Evolutionary conservation across 2,113 vertebrate genomes (phyloP).

Genomic region (Pimephales promelas): DNA sequence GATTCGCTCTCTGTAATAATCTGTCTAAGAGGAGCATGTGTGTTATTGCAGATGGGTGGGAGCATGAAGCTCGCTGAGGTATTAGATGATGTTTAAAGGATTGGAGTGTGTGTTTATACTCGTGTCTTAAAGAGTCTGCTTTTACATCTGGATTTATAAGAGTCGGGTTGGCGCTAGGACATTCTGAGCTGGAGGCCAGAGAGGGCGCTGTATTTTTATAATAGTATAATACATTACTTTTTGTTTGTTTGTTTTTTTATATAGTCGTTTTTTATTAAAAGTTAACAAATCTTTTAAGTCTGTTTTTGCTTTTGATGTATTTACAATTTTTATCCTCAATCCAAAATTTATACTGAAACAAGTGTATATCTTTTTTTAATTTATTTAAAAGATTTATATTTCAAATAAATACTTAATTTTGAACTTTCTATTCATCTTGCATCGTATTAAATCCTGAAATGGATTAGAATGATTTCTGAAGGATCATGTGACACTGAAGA

Average conservation of each 20-base stretch:
- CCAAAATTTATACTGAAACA: not conserved
- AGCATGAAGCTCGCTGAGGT: slow-evolving; percentile 50
- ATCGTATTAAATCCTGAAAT: too few species aligned
- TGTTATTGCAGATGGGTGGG: slow-evolving; percentile 74
- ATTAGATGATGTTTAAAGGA: slow-evolving; percentile 64
- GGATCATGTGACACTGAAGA: too few species aligned
- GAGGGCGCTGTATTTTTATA: not conserved
- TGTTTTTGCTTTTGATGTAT: not conserved
- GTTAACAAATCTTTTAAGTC: too few species aligned
- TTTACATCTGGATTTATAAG: slow-evolving; percentile 34
- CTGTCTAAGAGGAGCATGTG: slow-evolving; percentile 52
- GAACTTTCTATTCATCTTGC: too few species aligned
- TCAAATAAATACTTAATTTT: too few species aligned
- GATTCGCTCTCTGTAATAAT: slow-evolving; percentile 62
- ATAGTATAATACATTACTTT: not conserved
- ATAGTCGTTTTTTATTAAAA: not conserved
- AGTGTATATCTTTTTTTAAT: not conserved
- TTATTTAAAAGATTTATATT: too few species aligned
- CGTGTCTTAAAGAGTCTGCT: slow-evolving; percentile 27
- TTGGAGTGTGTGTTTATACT: slow-evolving; percentile 51
- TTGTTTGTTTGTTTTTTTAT: not conserved
- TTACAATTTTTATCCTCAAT: not conserved
- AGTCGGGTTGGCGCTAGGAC: slow-evolving; percentile 26
- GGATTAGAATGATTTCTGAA: too few species aligned
- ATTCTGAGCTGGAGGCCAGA: not conserved